Percentiles rank a stretch among this genome's conserved stretches.
Conservation (phyloP, 2,797 vertebrate species). For the Sebastiscus tertius region DNA sequence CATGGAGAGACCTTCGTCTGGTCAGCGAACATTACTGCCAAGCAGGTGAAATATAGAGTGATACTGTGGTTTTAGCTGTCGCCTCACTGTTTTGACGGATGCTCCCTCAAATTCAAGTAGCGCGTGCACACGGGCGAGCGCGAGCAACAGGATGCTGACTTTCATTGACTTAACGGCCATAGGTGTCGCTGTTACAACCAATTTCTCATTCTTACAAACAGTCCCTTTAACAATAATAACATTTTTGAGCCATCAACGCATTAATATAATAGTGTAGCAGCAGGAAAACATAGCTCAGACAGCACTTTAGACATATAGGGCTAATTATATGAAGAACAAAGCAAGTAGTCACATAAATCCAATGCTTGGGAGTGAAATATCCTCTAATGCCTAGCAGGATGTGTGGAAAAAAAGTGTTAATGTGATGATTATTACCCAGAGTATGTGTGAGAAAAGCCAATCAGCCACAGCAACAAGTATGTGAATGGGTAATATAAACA, state of each 20-base stretch:
- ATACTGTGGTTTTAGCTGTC: too few relatives aligned
- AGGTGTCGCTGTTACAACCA: rapidly evolving
- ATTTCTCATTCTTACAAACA: too few relatives aligned
- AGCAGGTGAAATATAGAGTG: too few relatives aligned
- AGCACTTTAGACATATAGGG: neutral
- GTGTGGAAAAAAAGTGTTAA: neutral
- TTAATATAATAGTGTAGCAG: neutral
- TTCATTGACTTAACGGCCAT: too few relatives aligned
- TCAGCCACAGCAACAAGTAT: neutral
- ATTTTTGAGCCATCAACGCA: neutral
- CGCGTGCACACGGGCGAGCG: too few relatives aligned
- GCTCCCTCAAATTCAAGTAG: too few relatives aligned
- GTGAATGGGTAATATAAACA: neutral
- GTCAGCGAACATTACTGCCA: too few relatives aligned
- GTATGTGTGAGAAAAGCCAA: neutral
- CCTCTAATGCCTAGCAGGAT: neutral
- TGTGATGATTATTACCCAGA: neutral
- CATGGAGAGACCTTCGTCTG: too few relatives aligned
- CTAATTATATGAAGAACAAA: neutral
- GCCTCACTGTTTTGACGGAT: rapidly evolving
- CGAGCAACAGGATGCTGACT: too few relatives aligned
- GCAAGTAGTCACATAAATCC: neutral
- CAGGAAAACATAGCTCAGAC: neutral
- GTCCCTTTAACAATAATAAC: neutral
- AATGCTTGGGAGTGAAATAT: neutral